phyloP scores from a whole-genome alignment of 2,797 vertebrate genomes.

The Furcifer pardalis region DNA sequence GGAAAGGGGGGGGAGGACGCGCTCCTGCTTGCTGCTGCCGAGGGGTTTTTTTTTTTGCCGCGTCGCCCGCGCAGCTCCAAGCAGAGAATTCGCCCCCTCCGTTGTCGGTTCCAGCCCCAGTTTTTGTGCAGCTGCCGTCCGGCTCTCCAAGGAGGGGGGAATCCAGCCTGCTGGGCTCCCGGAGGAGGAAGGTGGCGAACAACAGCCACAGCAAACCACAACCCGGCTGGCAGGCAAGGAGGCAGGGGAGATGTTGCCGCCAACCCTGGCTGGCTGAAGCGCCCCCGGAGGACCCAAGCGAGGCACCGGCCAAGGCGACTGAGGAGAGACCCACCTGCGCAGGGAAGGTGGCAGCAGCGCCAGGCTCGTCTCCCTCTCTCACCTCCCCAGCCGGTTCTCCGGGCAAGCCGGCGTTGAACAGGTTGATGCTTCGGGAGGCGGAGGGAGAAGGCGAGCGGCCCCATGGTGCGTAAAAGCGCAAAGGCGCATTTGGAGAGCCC shows the following conservation, averaged over 20 bases:
- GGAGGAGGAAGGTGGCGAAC: no score
- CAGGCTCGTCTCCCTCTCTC: background rate
- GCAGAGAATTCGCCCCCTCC: no score
- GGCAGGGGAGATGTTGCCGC: slow-evolving; percentile 27
- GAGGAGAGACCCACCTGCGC: no score
- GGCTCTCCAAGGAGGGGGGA: no score
- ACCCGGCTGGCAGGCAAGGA: background rate
- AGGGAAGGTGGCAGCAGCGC: no score
- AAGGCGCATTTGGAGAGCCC: background rate
- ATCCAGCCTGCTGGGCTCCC: no score
- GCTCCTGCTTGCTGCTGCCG: no score
- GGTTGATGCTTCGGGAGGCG: background rate
- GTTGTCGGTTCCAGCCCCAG: no score
- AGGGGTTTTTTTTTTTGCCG: no score
- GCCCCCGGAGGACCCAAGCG: no score
- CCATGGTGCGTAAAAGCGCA: slow-evolving; percentile 13
- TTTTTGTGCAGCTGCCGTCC: no score
- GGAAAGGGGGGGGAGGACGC: background rate
- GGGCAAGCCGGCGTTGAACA: background rate
- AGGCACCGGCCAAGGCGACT: background rate
- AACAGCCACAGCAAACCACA: background rate
- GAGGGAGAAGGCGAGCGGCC: background rate
- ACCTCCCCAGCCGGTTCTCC: background rate
- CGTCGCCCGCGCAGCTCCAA: no score
- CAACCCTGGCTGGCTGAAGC: background rate